Conservation (phyloP, 1,140 invertebrate species). For the Lasaia peninsularis region DNA sequence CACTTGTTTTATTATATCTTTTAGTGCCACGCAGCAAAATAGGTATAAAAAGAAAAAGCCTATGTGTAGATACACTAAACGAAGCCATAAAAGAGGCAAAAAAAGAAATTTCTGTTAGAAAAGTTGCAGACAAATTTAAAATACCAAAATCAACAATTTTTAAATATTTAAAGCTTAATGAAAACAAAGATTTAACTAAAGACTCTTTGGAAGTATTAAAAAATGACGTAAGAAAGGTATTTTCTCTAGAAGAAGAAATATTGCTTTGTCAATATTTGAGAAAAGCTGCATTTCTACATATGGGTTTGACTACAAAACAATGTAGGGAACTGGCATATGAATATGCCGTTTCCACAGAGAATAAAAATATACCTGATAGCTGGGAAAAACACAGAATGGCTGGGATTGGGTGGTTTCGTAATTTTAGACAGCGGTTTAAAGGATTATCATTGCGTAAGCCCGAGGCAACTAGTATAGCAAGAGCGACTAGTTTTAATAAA, state of each 20-base stretch:
- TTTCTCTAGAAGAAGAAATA: slow-evolving; percentile 14
- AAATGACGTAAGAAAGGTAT: slow-evolving; percentile 18
- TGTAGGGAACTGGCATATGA: slow-evolving; percentile 23
- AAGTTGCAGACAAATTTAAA: slow-evolving; percentile 20
- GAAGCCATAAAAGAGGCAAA: slow-evolving; percentile 22
- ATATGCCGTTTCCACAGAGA: slow-evolving; percentile 21
- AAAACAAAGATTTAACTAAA: slow-evolving; percentile 14
- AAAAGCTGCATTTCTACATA: slow-evolving; percentile 22
- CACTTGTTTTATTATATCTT: slow-evolving; percentile 7
- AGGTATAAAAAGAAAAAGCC: slow-evolving; percentile 9
- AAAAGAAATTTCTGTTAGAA: slow-evolving; percentile 16
- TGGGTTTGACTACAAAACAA: slow-evolving; percentile 24
- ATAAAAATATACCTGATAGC: slow-evolving; percentile 9
- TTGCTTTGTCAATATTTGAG: slow-evolving; percentile 16
- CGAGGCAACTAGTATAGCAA: slow-evolving; percentile 33
- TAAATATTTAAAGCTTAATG: slow-evolving; percentile 10
- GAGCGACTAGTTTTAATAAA: slow-evolving; percentile 39
- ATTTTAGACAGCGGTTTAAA: not conserved
- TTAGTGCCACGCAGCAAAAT: slow-evolving; percentile 23
- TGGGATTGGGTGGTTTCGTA: slow-evolving; percentile 7
- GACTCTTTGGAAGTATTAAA: not conserved
- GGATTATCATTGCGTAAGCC: slow-evolving; percentile 24
- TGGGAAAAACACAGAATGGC: slow-evolving; percentile 11
- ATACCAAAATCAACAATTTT: slow-evolving; percentile 22
- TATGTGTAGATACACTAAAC: slow-evolving; percentile 16